A percentile compares a stretch with the other conserved stretches of the same genome.
Evolutionary conservation across 2,113 vertebrate genomes (phyloP).

Genomic region (Menura novaehollandiae): DNA sequence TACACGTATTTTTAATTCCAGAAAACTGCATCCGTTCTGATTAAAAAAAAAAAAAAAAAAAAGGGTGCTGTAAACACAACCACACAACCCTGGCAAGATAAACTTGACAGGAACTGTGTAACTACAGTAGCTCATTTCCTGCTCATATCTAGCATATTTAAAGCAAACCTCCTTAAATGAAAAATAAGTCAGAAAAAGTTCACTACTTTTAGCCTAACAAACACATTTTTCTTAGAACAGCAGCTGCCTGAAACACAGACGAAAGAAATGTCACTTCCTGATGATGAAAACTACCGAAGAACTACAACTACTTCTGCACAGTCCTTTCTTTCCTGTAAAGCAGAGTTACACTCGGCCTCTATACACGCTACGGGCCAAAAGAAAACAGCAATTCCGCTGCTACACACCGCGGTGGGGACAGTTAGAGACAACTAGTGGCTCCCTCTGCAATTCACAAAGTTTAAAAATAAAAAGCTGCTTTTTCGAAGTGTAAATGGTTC

Average conservation of each 20-base stretch:
- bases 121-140: slow-evolving; percentile 12
- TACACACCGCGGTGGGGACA: slow-evolving; percentile 1
- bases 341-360: background rate
- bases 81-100: background rate
- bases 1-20: background rate
- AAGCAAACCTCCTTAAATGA: background rate
- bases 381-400: background rate
- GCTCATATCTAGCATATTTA: background rate
- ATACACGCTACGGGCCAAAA: background rate
- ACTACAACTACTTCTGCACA: slow-evolving; percentile 53
- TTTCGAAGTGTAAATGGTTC: slow-evolving; percentile 32
- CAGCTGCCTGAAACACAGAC: background rate
- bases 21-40: background rate
- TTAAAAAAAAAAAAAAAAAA: background rate
- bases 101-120: slow-evolving; percentile 48
- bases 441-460: slow-evolving; percentile 23
- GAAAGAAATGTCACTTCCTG: slow-evolving; percentile 49
- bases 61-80: background rate
- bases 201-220: background rate
- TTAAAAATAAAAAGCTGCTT: slow-evolving; percentile 38
- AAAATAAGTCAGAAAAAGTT: background rate
- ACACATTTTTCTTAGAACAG: background rate
- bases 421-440: background rate
- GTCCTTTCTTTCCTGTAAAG: slow-evolving; percentile 40
- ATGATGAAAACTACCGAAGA: slow-evolving; percentile 66